Evolutionary conservation across 2,113 vertebrate genomes (phyloP).

Genomic region (Plectropomus leopardus): DNA sequence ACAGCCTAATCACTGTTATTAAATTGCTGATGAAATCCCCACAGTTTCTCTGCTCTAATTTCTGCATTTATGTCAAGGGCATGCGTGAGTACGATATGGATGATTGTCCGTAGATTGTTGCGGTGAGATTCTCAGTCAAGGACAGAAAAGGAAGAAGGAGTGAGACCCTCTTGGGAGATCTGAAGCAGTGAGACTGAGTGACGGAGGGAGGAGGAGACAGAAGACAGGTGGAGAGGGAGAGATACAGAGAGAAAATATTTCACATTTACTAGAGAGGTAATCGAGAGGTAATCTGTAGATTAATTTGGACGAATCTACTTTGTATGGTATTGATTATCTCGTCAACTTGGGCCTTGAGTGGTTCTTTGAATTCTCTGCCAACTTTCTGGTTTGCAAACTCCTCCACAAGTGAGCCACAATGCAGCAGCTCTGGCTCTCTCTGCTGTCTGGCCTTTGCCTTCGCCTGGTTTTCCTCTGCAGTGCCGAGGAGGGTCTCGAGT

Average conservation of each 20-base stretch:
- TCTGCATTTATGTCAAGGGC: constrained; percentile 33
- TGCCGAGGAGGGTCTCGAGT: constrained; percentile 94
- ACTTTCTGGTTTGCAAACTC: constrained; percentile 4
- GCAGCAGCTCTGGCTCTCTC: constrained; percentile 74
- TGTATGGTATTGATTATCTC: not conserved
- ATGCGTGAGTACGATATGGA: constrained; percentile 20
- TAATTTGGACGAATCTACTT: not conserved
- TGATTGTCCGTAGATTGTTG: constrained; percentile 20
- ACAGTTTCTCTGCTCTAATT: constrained; percentile 21
- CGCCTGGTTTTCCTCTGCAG: constrained; percentile 82
- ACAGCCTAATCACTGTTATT: constrained; percentile 20
- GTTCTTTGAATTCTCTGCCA: constrained; percentile 9
- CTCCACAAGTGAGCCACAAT: constrained; percentile 56
- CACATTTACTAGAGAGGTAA: not conserved
- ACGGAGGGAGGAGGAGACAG: constrained; percentile 56
- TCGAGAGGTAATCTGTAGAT: constrained; percentile 11
- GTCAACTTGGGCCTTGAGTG: constrained; percentile 4
- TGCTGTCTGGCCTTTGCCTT: constrained; percentile 82
- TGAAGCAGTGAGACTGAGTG: constrained; percentile 27
- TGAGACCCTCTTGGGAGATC: constrained; percentile 58
- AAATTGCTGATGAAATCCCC: constrained; percentile 18
- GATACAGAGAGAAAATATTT: constrained; percentile 17
- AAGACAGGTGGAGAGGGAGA: constrained; percentile 44
- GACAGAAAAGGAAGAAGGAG: constrained; percentile 34
- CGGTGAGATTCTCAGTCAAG: constrained; percentile 9